phyloP scores from a whole-genome alignment of 92 coral and sea anemone species.

The Siderastrea siderea region DNA sequence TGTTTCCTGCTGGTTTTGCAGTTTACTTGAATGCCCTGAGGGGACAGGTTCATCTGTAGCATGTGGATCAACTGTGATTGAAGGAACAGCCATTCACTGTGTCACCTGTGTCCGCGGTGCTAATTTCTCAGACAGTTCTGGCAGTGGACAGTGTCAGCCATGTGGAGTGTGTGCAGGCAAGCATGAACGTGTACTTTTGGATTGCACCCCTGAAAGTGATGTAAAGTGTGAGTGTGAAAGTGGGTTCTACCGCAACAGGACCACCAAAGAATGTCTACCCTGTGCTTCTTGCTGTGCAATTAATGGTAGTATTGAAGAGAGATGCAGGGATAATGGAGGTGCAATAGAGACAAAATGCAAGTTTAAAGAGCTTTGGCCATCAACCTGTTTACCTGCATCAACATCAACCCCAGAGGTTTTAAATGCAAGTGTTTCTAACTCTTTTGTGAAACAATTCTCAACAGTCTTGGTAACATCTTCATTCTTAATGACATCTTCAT shows the following conservation, averaged over 20 bases:
- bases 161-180: constrained; percentile 25
- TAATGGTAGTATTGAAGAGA: not conserved
- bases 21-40: not conserved
- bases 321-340: not conserved
- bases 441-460: not conserved
- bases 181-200: not conserved
- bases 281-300: not conserved
- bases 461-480: not conserved
- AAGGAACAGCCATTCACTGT: not conserved
- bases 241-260: constrained; percentile 13
- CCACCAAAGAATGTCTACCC: constrained; percentile 16
- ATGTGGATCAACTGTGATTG: constrained; percentile 17
- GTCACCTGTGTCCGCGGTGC: constrained; percentile 16
- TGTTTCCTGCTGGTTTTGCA: constrained; percentile 17
- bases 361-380: not conserved
- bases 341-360: not conserved
- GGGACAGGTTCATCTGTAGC: constrained; percentile 39
- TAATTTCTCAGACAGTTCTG: constrained; percentile 4
- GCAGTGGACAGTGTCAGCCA: constrained; percentile 26
- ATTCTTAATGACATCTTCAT: not conserved
- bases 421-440: not conserved
- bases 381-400: not conserved
- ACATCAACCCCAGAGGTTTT: not conserved
- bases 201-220: not conserved
- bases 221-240: constrained; percentile 12